Conservation (phyloP, 2,113 vertebrate genomes). For the Micromys minutus region DNA sequence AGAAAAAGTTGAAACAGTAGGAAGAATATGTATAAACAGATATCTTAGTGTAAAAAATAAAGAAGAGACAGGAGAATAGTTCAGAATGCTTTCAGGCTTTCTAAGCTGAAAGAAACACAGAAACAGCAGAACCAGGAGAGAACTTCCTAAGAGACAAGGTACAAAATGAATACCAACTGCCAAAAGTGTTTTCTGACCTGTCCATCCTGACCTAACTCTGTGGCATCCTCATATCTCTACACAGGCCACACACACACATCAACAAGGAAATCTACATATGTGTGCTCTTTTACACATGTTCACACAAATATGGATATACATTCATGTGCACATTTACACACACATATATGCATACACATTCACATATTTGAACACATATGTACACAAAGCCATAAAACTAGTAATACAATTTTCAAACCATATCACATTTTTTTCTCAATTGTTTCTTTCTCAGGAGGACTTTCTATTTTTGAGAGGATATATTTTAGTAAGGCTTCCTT, state of each 20-base stretch:
- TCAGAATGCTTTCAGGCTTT: neutral
- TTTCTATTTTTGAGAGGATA: neutral
- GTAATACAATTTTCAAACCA: neutral
- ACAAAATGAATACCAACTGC: too few relatives aligned
- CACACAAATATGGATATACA: neutral
- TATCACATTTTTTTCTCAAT: neutral
- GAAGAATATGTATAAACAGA: neutral
- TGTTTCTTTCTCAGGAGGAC: neutral
- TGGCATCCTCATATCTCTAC: neutral
- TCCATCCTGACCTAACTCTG: neutral
- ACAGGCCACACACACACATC: rapidly evolving
- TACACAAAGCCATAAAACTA: neutral
- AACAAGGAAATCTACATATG: neutral
- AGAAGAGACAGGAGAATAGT: neutral
- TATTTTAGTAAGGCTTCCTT: conserved; percentile 5
- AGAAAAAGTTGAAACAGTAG: too few relatives aligned
- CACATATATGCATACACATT: neutral
- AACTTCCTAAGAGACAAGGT: neutral
- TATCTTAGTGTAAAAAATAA: neutral
- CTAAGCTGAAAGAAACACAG: neutral
- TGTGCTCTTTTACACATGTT: neutral
- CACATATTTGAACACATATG: neutral
- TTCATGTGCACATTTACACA: neutral
- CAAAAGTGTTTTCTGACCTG: too few relatives aligned
- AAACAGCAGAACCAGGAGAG: too few relatives aligned